Conservation (phyloP, 1,140 invertebrate species). For the Danaus melanippus region DNA sequence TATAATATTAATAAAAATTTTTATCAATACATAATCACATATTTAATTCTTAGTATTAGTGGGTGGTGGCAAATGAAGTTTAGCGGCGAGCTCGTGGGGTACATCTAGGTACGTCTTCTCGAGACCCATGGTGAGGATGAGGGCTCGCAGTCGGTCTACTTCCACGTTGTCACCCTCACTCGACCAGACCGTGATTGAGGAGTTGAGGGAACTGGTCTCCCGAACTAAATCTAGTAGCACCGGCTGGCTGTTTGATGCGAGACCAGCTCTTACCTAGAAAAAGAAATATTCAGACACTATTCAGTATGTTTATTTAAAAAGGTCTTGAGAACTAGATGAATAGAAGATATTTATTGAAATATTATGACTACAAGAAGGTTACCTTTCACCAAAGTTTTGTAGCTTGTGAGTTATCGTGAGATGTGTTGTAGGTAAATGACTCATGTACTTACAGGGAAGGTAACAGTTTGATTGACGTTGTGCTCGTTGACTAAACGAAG, state of each 20-base stretch:
- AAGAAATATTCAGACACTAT: not conserved
- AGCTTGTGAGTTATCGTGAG: too few species aligned
- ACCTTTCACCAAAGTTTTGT: too few species aligned
- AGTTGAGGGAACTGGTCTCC: conserved; percentile 56
- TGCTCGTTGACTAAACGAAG: conserved; percentile 74
- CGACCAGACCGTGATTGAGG: conserved; percentile 83
- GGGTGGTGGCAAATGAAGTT: conserved; percentile 67
- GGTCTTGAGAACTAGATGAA: too few species aligned
- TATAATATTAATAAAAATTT: too few species aligned
- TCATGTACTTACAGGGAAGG: conserved; percentile 79
- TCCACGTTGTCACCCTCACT: conserved; percentile 75
- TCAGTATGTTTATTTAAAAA: too few species aligned
- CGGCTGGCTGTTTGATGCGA: conserved; percentile 77
- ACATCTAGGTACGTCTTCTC: conserved; percentile 81
- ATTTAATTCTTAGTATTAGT: conserved; percentile 42
- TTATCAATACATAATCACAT: conserved; percentile 6
- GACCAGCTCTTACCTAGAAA: conserved; percentile 80
- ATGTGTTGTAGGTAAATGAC: not conserved
- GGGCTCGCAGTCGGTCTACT: conserved; percentile 71
- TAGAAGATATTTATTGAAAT: too few species aligned
- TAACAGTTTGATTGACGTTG: conserved; percentile 77
- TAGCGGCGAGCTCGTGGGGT: conserved; percentile 70
- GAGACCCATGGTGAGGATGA: conserved; percentile 77
- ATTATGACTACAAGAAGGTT: too few species aligned
- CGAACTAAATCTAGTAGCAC: conserved; percentile 71